A percentile compares a stretch with the other conserved stretches of the same genome.
Conservation (phyloP, 2,888 invertebrate species). For the Cheilosia impressa region DNA sequence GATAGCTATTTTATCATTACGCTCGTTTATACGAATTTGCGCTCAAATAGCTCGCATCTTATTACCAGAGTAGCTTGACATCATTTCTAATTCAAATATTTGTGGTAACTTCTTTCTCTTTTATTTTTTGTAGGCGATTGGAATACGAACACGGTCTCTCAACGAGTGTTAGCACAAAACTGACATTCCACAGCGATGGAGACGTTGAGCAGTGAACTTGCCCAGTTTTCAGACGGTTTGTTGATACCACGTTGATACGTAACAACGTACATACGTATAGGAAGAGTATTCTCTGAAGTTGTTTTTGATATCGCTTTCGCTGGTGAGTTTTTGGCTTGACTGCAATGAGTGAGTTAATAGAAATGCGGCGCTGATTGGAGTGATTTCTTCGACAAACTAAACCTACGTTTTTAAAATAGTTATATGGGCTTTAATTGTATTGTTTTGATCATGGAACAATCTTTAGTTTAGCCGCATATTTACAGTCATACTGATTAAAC, state of each 20-base stretch:
- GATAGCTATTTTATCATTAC: constrained; percentile 29
- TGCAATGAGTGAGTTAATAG: constrained; percentile 50
- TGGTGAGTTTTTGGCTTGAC: constrained; percentile 58
- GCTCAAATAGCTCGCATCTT: constrained; percentile 42
- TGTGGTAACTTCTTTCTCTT: constrained; percentile 55
- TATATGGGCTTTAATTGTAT: constrained; percentile 8
- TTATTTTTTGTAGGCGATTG: constrained; percentile 43
- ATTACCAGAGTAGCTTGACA: constrained; percentile 47
- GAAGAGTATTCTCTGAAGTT: constrained; percentile 61
- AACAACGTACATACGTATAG: constrained; percentile 31
- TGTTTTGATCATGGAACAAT: not conserved
- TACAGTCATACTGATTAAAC: not conserved
- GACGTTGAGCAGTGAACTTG: constrained; percentile 70
- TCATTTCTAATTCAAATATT: constrained; percentile 70
- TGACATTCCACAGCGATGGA: constrained; percentile 66
- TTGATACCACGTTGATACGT: constrained; percentile 59
- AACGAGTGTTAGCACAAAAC: constrained; percentile 70
- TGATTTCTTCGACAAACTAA: constrained; percentile 20
- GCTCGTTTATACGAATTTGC: constrained; percentile 13
- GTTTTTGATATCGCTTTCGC: constrained; percentile 71
- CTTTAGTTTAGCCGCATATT: not conserved
- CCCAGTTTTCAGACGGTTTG: constrained; percentile 65
- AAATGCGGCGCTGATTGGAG: constrained; percentile 26
- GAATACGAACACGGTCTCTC: constrained; percentile 61
- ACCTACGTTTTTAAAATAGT: not conserved